Evolutionary conservation across 2,888 invertebrate genomes (phyloP).

Genomic region (Altica lythri): DNA sequence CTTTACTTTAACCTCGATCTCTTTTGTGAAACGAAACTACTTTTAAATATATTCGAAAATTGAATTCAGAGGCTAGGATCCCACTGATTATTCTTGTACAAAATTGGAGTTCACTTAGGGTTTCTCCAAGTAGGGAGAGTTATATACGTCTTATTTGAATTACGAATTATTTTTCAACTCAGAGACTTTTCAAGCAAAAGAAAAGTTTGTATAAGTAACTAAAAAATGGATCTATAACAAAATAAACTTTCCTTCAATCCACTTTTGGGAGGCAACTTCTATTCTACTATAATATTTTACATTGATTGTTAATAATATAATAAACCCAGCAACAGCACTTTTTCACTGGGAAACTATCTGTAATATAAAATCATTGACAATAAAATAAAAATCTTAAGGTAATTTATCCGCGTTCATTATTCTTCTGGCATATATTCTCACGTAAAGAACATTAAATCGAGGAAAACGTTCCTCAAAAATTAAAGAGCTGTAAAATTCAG

Average conservation of each 20-base stretch:
- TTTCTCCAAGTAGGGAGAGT: too few species aligned
- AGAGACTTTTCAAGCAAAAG: too few species aligned
- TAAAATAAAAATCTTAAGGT: slow-evolving; percentile 14
- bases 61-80: slow-evolving; percentile 13
- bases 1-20: slow-evolving; percentile 14
- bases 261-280: too few species aligned
- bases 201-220: too few species aligned
- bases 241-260: too few species aligned
- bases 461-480: slow-evolving; percentile 39
- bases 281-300: too few species aligned
- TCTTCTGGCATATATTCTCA: slow-evolving; percentile 25
- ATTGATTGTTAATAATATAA: too few species aligned
- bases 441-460: slow-evolving; percentile 28
- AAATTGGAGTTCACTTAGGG: too few species aligned
- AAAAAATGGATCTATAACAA: too few species aligned
- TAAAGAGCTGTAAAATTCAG: slow-evolving; percentile 46
- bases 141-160: too few species aligned
- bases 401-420: slow-evolving; percentile 23
- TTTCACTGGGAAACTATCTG: neutral
- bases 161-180: too few species aligned
- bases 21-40: slow-evolving; percentile 22
- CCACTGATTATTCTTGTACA: slow-evolving; percentile 6
- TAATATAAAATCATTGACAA: slow-evolving; percentile 14
- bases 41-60: slow-evolving; percentile 19
- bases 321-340: too few species aligned